Evolutionary conservation across 2,113 vertebrate species (phyloP), one percentile per base, ranked within the genome.

Genomic region (Hypomesus transpacificus): DNA sequence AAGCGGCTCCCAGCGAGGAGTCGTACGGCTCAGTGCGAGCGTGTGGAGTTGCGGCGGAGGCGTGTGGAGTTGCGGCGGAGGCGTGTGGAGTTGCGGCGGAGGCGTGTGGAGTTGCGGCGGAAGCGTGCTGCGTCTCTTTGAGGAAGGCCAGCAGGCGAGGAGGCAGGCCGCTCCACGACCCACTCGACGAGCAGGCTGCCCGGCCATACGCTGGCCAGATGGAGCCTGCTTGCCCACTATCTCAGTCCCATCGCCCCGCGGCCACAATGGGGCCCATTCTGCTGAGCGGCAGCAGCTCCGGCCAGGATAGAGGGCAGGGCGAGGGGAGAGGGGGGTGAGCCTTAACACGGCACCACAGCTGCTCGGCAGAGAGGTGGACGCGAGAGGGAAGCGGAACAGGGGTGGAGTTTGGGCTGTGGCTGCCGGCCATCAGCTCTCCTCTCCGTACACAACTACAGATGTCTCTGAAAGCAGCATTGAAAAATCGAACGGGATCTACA

Each of bases 231-330:
- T 16, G 3, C 75, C 46, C 26, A 50, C 71, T 20, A 75, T 74
- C 72, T 77, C 77, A 73, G 69, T 74, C 21, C 3, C 66, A 72
- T 81, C 79, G 77, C 85, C 85, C 75, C 75, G 73, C 73, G 66
- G 76, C 68, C 73, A 87, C 87, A 90, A 89, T 82, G 78, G 78
- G 46, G 60, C 58, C 74, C 71, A 84, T 86, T 91, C 85, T 89
- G 73, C 77, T 72, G 70, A 61, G 70, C 53, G 46, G 65, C 61
- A 20, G 39, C 39, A 46, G 39, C 63, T 81, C 68, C 69, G 20
- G 51, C 68, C 31, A 21, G 28, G 68, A 70, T 46, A 64, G 57
- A 46, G 73, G 39, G 39, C 39, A 1, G 9, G 31, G 34, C 31
- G 57, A 66, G n/a, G n/a, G 46, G 39, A 39, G 46, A 16, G 2